Percentiles rank a stretch among this genome's conserved stretches.
These are phyloP conservation scores for Stegana nigrithorax DNA, from an alignment of 2,888 invertebrate species.

Conservation along the genomic window DNA sequence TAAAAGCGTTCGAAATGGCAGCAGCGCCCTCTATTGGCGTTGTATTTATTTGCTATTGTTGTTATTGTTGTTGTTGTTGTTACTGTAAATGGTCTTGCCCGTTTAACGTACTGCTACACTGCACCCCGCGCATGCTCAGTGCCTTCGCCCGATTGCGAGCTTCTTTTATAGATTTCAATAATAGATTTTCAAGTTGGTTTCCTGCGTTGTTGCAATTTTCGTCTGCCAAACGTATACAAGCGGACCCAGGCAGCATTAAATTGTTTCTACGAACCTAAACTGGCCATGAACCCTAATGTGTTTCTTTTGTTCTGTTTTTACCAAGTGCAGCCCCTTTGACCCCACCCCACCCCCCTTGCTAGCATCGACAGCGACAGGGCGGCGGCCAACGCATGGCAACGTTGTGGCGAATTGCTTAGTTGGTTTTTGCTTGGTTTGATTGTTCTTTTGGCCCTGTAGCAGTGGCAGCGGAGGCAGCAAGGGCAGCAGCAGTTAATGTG, in stretches of 20 bases:
- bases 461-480: no score
- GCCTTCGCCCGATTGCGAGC: slow-evolving; percentile 15
- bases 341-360: background rate
- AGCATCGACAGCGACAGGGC: no score
- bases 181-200: slow-evolving; percentile 58
- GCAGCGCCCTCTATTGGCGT: background rate
- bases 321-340: background rate
- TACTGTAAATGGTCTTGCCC: background rate
- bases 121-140: background rate
- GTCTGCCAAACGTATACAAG: slow-evolving; percentile 43
- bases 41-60: slow-evolving; percentile 12
- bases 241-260: slow-evolving; percentile 31
- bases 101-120: background rate
- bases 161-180: slow-evolving; percentile 59
- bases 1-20: slow-evolving; percentile 30
- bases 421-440: background rate
- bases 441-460: background rate
- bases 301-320: slow-evolving; percentile 47
- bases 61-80: background rate
- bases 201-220: slow-evolving; percentile 56
- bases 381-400: no score
- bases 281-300: slow-evolving; percentile 59
- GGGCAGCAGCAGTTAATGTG: no score
- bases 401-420: background rate
- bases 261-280: slow-evolving; percentile 52